Evolutionary conservation across 2,888 invertebrate genomes (phyloP).

Genomic region (Arctia plantaginis): DNA sequence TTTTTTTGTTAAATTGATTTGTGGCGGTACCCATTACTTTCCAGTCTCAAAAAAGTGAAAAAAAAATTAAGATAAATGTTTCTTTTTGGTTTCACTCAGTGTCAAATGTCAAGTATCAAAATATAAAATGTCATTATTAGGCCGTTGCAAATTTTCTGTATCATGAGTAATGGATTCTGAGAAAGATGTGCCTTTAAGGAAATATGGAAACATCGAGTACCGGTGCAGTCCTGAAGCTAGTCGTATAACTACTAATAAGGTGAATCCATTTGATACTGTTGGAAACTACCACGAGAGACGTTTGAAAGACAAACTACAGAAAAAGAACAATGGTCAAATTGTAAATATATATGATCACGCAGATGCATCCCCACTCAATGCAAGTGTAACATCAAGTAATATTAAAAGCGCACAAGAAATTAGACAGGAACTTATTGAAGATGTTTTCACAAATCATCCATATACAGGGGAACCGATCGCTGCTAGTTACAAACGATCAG

Average conservation of each 20-base stretch:
- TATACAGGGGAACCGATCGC: not conserved
- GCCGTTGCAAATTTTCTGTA: slow-evolving; percentile 52
- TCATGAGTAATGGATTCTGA: slow-evolving; percentile 49
- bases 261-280: slow-evolving; percentile 31
- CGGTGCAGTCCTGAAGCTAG: slow-evolving; percentile 26
- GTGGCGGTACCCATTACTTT: no score
- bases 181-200: slow-evolving; percentile 24
- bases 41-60: not conserved
- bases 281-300: slow-evolving; percentile 19
- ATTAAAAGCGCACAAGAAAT: not conserved
- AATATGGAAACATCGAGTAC: slow-evolving; percentile 18
- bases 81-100: not conserved
- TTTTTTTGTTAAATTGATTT: no score
- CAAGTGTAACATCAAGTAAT: not conserved
- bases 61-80: not conserved
- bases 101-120: slow-evolving; percentile 15
- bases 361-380: not conserved
- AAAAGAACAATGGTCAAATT: slow-evolving; percentile 27
- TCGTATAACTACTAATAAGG: slow-evolving; percentile 27
- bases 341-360: slow-evolving; percentile 27
- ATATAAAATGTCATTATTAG: slow-evolving; percentile 13
- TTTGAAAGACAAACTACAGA: slow-evolving; percentile 19
- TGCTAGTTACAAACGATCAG: slow-evolving; percentile 2
- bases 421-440: slow-evolving; percentile 9
- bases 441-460: slow-evolving; percentile 15